These are phyloP conservation scores for Aurelia aurita DNA, from an alignment of 30 jellyfish, hydroid and myxozoan genomes.

Conservation along the genomic window DNA sequence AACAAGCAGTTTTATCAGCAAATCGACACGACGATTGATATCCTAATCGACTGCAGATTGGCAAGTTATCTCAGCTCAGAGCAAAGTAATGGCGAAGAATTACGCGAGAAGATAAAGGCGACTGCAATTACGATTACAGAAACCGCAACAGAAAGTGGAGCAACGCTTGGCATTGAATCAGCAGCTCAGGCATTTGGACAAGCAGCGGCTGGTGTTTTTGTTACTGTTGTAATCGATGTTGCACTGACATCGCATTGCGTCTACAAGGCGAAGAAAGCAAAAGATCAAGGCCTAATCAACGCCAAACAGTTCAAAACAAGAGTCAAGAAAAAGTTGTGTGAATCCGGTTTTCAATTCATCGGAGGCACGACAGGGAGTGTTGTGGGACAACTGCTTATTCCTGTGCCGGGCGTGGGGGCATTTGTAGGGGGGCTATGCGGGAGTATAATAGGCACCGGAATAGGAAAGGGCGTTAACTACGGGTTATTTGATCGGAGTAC, in stretches of 20 bases:
- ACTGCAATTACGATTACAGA: conserved; percentile 89
- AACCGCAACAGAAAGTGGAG: conserved; percentile 96
- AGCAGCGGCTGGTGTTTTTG: conserved; percentile 92
- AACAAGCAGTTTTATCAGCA: not conserved
- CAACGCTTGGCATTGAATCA: conserved; percentile 96
- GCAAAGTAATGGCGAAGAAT: conserved; percentile 17
- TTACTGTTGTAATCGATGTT: conserved; percentile 85
- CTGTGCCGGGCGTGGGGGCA: conserved; percentile 98
- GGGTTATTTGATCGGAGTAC: conserved; percentile 76
- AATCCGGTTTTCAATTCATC: conserved; percentile 95
- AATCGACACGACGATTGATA: conserved; percentile 41
- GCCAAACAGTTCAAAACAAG: conserved; percentile 79
- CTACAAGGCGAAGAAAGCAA: conserved; percentile 87
- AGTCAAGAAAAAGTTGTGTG: conserved; percentile 93
- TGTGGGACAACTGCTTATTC: conserved; percentile 94
- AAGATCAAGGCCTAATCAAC: conserved; percentile 84
- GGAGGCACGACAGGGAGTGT: conserved; percentile 99
- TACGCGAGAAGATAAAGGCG: conserved; percentile 73
- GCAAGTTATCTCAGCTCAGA: conserved; percentile 51
- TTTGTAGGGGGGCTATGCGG: conserved; percentile 99
- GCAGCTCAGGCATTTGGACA: conserved; percentile 98
- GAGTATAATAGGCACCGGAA: conserved; percentile 95
- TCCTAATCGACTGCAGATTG: conserved; percentile 43
- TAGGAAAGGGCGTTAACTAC: conserved; percentile 96
- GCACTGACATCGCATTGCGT: conserved; percentile 92